Percentiles rank a stretch among this genome's conserved stretches.
Evolutionary conservation across 2,797 vertebrate genomes (phyloP).

Genomic region (Muscicapa striata): DNA sequence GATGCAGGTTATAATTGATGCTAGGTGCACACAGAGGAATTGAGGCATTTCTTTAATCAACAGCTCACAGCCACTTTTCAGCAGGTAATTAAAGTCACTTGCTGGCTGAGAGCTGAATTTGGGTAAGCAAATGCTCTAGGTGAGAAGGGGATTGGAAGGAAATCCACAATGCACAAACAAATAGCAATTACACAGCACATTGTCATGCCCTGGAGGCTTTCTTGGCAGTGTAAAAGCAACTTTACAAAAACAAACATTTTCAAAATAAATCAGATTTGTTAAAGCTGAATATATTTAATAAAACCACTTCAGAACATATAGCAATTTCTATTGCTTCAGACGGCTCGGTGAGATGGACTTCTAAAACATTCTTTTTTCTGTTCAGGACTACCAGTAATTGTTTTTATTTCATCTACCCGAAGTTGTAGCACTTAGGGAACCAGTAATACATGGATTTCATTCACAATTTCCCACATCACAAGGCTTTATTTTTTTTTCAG

Average conservation of each 20-base stretch:
- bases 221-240: not conserved
- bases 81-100: conserved; percentile 27
- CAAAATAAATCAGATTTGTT: not conserved
- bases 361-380: not conserved
- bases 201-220: not conserved
- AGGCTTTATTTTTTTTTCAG: not conserved
- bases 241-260: conserved; percentile 2
- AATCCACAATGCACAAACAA: not conserved
- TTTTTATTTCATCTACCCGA: not conserved
- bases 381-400: not conserved
- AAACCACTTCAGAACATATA: not conserved
- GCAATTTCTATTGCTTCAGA: not conserved
- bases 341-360: not conserved
- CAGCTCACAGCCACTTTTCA: not conserved
- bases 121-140: not conserved
- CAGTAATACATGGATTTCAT: not conserved
- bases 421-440: not conserved
- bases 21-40: not conserved
- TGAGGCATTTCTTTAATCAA: conserved; percentile 25
- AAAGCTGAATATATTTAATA: not conserved
- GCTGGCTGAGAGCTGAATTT: not conserved
- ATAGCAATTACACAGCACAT: not conserved
- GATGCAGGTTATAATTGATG: not conserved
- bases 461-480: not conserved
- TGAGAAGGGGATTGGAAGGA: conserved; percentile 4